Base-by-base conservation (phyloP, 2,888 invertebrate species). In the Creontiades dilutus region DNA sequence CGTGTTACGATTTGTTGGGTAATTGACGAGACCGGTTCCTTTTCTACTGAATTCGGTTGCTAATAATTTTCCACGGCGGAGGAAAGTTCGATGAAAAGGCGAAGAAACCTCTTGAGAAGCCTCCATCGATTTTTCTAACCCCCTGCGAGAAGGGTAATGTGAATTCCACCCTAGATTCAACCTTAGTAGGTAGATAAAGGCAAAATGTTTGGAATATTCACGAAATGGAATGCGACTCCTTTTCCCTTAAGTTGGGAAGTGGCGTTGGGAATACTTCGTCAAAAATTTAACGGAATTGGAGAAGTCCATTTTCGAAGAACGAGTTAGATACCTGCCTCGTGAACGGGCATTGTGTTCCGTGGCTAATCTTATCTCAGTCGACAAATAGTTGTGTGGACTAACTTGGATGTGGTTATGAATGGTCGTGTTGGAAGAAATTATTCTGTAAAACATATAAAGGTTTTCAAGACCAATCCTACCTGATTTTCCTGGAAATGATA, bases 141-240 rank as follows among this genome's bases (percentile, higher is more conserved):
- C 57, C n/a, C 16, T n/a, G 19, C 57, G 57, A n/a, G 57, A 57
- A 57, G 57, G 14, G 57, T 57, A 57, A 57, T 57, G 57, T 57
- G 19, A 14, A 57, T 57, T 57, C 57, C 57, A 16, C 57, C 57
- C 57, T 57, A 57, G 57, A 57, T 57, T n/a, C 57, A 57, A 57
- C 57, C 57, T 16, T 16, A 16, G 57, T 57, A n/a, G 37, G 7
- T 37, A 37, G 55, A 55, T 55, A 55, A 55, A 55, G 55, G 14
- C 57, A n/a, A n/a, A 16, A 16, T 16, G 16, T 57, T 57, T 57
- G 57, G 57, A 57, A 57, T 57, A 57, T 57, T 57, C 57, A 57
- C 57, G 57, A 57, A 57, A 57, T n/a, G 57, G 57, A 16, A 57
- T 16, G 57, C 0, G 57, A 57, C 13, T n/a, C 13, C 14, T 2